Evolutionary conservation across 2,113 vertebrate species (phyloP).

Genomic region (Thalassarche chlororhynchos): DNA sequence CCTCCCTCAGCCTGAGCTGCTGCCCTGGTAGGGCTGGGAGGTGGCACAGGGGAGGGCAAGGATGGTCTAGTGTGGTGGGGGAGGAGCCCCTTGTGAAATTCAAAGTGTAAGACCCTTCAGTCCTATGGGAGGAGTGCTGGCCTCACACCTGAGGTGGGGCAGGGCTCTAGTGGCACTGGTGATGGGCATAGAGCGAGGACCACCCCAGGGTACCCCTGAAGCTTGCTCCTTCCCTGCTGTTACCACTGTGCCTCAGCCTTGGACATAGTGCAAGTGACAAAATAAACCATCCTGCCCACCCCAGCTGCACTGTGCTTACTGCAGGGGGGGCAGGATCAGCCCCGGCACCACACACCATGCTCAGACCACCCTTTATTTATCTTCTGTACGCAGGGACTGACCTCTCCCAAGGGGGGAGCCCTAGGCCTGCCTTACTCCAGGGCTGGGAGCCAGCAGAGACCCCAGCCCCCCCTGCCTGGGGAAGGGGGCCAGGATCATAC

Average conservation of each 20-base stretch:
- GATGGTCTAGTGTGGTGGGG: accelerated
- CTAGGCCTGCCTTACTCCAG: background rate
- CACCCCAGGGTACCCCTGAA: background rate
- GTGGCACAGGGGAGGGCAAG: background rate
- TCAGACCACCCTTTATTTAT: slow-evolving; percentile 1
- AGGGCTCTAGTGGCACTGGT: background rate
- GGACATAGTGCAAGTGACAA: background rate
- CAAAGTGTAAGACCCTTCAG: background rate
- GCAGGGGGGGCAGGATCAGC: background rate
- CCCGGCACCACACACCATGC: background rate
- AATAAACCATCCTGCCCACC: slow-evolving; percentile 44
- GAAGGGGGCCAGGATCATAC: background rate
- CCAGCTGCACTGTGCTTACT: background rate
- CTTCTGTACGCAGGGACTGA: background rate
- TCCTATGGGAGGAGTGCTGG: background rate
- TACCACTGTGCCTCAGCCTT: slow-evolving; percentile 29
- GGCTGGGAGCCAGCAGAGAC: background rate
- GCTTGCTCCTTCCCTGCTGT: slow-evolving; percentile 2
- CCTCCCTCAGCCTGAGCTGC: background rate
- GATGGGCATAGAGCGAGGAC: background rate
- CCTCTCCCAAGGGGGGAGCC: background rate
- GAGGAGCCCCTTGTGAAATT: background rate
- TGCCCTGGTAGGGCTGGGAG: background rate
- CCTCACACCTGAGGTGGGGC: background rate
- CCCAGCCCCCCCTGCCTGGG: background rate